Evolutionary conservation across 37 sponge, comb jelly and placozoan species (phyloP).

Genomic region (Oscarella lobularis): DNA sequence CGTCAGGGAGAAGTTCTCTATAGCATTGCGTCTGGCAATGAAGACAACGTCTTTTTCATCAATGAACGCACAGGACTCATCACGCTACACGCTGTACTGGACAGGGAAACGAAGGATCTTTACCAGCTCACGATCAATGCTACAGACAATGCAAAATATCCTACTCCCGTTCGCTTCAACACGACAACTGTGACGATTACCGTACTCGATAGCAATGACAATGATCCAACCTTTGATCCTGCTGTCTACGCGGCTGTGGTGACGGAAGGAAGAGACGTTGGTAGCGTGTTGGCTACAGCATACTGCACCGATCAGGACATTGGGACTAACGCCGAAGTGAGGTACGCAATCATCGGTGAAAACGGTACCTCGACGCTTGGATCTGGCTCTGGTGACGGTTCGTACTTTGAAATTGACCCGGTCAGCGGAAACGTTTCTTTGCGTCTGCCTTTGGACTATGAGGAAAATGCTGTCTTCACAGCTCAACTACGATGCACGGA

Average conservation of each 20-base stretch:
- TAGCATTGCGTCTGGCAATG: conserved; percentile 28
- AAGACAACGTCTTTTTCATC: conserved; percentile 36
- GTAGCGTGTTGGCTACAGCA: background rate
- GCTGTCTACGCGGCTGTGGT: background rate
- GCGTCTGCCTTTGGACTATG: background rate
- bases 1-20: conserved; percentile 34
- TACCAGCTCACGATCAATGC: conserved; percentile 43
- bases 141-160: conserved; percentile 8
- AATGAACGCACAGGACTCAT: conserved; percentile 39
- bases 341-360: conserved; percentile 10
- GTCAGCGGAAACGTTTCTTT: background rate
- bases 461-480: background rate
- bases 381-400: background rate
- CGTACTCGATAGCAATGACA: background rate
- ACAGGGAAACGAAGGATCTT: conserved; percentile 21
- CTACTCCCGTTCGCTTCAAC: background rate
- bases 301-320: conserved; percentile 42
- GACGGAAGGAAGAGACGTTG: conserved; percentile 3
- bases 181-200: background rate
- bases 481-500: background rate
- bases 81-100: conserved; percentile 31
- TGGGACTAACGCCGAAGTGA: conserved; percentile 22
- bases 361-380: background rate
- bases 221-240: background rate
- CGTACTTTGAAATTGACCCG: background rate